phyloP scores from a whole-genome alignment of 2,888 invertebrate species.

The Cenopis cana region DNA sequence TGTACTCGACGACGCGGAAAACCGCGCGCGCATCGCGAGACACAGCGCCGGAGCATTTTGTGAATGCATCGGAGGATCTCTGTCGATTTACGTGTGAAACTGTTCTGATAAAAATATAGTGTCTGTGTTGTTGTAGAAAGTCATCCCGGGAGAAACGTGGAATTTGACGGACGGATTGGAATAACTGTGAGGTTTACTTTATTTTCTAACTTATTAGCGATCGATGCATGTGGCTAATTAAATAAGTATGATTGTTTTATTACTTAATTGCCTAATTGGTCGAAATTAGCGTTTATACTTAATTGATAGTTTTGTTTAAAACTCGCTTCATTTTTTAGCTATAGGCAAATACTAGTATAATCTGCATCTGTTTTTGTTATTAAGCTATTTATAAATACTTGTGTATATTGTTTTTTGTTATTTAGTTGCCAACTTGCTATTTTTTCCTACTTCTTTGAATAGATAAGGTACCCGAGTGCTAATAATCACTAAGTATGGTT shows the following conservation, averaged over 20 bases:
- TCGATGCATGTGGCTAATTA: neutral
- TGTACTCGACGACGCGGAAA: constrained; percentile 61
- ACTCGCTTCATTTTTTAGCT: neutral
- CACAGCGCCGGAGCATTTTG: constrained; percentile 48
- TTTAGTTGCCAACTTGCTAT: neutral
- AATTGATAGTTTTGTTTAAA: neutral
- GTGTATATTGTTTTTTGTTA: neutral
- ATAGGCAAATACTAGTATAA: too few species aligned
- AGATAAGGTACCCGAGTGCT: neutral
- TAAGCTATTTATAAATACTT: too few species aligned
- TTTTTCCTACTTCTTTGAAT: neutral
- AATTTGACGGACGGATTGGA: constrained; percentile 60
- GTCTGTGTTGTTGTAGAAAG: constrained; percentile 60
- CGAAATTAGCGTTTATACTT: neutral
- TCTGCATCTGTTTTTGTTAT: too few species aligned
- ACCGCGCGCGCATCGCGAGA: constrained; percentile 63
- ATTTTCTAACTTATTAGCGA: constrained; percentile 5
- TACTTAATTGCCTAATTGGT: constrained; percentile 19
- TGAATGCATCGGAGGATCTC: constrained; percentile 51
- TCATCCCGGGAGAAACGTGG: constrained; percentile 61
- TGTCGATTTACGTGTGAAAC: constrained; percentile 54
- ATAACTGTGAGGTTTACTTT: constrained; percentile 74
- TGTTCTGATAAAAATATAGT: constrained; percentile 49
- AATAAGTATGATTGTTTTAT: neutral
- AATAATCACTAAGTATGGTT: neutral